Evolutionary conservation across 2,888 invertebrate species (phyloP).

Genomic region (Strigamia crassipes): DNA sequence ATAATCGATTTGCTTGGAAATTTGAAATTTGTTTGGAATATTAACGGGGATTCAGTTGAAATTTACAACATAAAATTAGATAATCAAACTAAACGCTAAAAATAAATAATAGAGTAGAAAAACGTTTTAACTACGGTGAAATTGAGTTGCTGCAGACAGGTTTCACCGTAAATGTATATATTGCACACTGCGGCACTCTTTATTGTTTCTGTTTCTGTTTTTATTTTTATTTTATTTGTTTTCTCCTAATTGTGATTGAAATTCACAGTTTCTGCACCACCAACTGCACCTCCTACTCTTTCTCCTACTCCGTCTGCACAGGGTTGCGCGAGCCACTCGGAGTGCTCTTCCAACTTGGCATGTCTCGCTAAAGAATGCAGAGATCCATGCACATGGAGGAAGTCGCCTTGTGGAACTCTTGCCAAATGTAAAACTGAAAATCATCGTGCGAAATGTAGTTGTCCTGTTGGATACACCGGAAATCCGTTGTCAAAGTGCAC

Average conservation of each 20-base stretch:
- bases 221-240: too few relatives aligned
- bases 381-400: conserved; percentile 64
- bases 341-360: conserved; percentile 50
- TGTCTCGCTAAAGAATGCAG: conserved; percentile 53
- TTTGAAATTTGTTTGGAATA: background rate
- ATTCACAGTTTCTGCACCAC: conserved; percentile 31
- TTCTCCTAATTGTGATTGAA: background rate
- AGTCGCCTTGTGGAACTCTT: conserved; percentile 75
- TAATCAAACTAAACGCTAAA: too few relatives aligned
- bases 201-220: background rate
- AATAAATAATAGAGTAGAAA: too few relatives aligned
- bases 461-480: conserved; percentile 73
- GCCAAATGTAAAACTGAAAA: conserved; percentile 77
- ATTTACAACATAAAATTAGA: too few relatives aligned
- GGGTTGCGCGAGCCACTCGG: conserved; percentile 46
- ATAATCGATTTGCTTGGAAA: background rate
- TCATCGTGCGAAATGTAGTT: conserved; percentile 77
- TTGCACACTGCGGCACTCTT: too few relatives aligned
- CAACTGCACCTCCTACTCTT: conserved; percentile 28
- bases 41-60: background rate
- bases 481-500: conserved; percentile 77
- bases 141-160: too few relatives aligned
- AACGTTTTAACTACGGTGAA: too few relatives aligned
- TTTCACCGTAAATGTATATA: too few relatives aligned
- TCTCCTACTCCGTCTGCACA: background rate